phyloP scores from a whole-genome alignment of 2,113 vertebrate genomes.

The Anolis sagrei region DNA sequence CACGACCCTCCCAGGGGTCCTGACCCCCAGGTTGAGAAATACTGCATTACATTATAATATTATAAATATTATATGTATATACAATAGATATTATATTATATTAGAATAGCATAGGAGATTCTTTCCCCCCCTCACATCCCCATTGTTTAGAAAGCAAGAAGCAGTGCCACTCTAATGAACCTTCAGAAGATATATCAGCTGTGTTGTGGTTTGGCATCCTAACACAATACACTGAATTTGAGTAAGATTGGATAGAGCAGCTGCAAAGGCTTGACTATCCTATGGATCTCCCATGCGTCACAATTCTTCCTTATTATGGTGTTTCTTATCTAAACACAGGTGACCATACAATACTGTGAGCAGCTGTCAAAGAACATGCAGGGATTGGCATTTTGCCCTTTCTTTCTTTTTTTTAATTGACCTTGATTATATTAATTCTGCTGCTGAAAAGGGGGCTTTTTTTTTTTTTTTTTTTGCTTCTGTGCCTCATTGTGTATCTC shows the following conservation, averaged over 20 bases:
- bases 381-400: neutral
- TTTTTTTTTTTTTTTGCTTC: neutral
- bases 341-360: neutral
- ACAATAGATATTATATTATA: no score
- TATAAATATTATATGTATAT: no score
- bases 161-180: neutral
- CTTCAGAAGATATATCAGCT: conserved; percentile 5
- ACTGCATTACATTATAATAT: no score
- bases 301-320: neutral
- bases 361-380: neutral
- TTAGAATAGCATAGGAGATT: no score
- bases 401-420: neutral
- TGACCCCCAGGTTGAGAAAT: no score
- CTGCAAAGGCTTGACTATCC: neutral
- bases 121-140: neutral
- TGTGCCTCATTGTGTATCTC: neutral
- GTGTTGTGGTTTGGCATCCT: neutral
- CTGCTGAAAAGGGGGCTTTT: neutral
- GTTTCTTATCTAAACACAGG: conserved; percentile 27
- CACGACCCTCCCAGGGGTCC: no score
- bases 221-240: conserved; percentile 8
- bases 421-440: neutral
- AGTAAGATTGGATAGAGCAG: conserved; percentile 5
- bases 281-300: conserved; percentile 1
- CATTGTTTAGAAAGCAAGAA: neutral